phyloP scores from a whole-genome alignment of 2,113 vertebrate genomes.

The Thinocorus orbignyianus region DNA sequence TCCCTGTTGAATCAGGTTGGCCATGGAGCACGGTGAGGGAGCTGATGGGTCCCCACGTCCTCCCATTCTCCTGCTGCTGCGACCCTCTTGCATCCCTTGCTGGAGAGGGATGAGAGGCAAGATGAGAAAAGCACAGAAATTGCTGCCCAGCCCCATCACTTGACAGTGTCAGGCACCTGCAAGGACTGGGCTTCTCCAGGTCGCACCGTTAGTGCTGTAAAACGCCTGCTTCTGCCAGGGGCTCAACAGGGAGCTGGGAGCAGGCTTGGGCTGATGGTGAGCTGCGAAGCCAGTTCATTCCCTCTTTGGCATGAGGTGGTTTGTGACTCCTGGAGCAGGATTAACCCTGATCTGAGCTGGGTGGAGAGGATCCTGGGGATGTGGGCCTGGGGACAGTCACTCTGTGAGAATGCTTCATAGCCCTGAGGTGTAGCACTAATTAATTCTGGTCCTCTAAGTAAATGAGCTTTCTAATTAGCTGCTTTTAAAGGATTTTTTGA shows the following conservation, averaged over 20 bases:
- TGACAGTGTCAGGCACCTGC: accelerated
- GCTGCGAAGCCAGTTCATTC: background rate
- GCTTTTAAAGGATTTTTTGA: background rate
- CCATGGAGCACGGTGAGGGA: accelerated
- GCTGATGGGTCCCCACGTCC: background rate
- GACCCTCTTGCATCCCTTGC: too few species aligned
- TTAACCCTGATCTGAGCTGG: background rate
- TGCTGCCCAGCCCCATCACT: background rate
- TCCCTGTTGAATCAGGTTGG: background rate
- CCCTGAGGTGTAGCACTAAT: background rate
- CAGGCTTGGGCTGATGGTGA: background rate
- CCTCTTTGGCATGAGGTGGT: background rate
- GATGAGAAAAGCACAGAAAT: background rate
- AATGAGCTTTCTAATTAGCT: conserved; percentile 13
- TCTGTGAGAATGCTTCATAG: accelerated
- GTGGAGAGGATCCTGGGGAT: background rate
- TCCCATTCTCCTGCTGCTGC: background rate
- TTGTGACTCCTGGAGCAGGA: background rate
- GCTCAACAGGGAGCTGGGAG: background rate
- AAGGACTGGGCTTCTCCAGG: background rate
- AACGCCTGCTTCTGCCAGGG: accelerated
- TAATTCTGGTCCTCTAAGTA: background rate
- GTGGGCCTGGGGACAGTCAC: background rate
- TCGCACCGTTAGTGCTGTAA: background rate
- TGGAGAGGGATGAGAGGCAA: background rate